Evolutionary conservation across 2,113 vertebrate species (phyloP), one percentile per base, ranked within the genome.

Genomic region (Spea multiplicata): DNA sequence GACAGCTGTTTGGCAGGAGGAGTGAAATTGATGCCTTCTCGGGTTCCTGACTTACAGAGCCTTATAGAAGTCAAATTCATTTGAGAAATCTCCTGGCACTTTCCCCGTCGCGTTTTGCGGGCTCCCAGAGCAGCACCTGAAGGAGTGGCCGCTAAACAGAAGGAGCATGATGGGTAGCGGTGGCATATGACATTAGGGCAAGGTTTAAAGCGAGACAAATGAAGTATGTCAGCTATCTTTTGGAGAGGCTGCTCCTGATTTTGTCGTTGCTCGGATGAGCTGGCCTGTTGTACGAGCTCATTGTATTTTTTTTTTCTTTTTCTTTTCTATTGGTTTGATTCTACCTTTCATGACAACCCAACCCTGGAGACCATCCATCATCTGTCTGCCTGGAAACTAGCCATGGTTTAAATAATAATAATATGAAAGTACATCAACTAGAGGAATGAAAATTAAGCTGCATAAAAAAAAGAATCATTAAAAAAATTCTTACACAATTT

Each of bases 261-360:
- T 83, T 87, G 80, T 82, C 87, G 78, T 82, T 87, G 85, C 83
- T 44, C 86, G 88, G 78, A 83, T 88, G 84, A 86, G 81, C 73
- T 87, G 88, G 85, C 81, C 86, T 74, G 50, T 76, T 89, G 83
- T 83, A 89, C 89, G 89, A 84, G 84, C 83, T 87, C 83, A 55
- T 84, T 86, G 88, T 88, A 82, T 87, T 86, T 52, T 88, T 84
- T 82, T 85, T 87, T 86, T 52, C 17, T 88, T 84, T 82, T 85
- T 87, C 85, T 52, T 89, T 84, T 82, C 86, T 83, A 67, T 87
- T 87, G 85, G 82, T 87, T 91, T 90, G 86, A 88, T 91, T 85
- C 91, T 87, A 89, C 87, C 84, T 91, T 89, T 83, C 76, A 88
- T 90, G 90, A 89, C 90, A 91, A 90, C 89, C 82, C 83, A 85